These are phyloP conservation scores for Calephelis perditalis DNA, from an alignment of 2,888 invertebrate genomes.

Conservation along the genomic window DNA sequence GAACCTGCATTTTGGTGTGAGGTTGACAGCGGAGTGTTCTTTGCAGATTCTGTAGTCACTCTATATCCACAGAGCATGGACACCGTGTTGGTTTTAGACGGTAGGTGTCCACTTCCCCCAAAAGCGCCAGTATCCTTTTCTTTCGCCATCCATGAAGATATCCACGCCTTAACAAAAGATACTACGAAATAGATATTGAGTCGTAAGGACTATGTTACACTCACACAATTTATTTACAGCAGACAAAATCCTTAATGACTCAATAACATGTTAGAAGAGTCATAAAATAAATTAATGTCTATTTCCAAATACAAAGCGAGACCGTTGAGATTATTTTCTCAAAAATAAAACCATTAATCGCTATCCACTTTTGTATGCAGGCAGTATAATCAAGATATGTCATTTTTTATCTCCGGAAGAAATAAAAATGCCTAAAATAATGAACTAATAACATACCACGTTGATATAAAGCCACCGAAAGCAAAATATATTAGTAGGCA, in stretches of 20 bases:
- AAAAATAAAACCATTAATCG: conserved; percentile 33
- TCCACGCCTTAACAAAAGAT: background rate
- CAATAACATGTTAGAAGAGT: conserved; percentile 39
- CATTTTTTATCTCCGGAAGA: conserved; percentile 64
- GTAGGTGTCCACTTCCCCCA: no score
- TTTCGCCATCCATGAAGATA: background rate
- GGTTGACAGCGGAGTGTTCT: no score
- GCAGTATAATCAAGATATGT: conserved; percentile 48
- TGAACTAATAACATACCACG: conserved; percentile 62
- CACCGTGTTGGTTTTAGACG: no score
- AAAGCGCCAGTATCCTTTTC: no score
- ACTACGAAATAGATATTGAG: background rate
- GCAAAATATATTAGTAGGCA: conserved; percentile 71
- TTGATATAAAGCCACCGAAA: conserved; percentile 48
- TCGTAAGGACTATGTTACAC: background rate
- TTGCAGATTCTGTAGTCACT: no score
- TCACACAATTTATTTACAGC: background rate
- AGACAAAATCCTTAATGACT: conserved; percentile 23
- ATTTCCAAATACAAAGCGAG: conserved; percentile 39
- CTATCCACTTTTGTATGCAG: conserved; percentile 39
- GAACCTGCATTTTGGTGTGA: no score
- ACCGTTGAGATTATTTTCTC: conserved; percentile 38
- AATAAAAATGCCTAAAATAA: conserved; percentile 71
- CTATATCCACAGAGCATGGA: no score
- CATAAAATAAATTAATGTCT: conserved; percentile 41